Percentiles rank a stretch among this genome's conserved stretches.
Conservation (phyloP, 2,888 invertebrate species). For the Sphinx pinastri region DNA sequence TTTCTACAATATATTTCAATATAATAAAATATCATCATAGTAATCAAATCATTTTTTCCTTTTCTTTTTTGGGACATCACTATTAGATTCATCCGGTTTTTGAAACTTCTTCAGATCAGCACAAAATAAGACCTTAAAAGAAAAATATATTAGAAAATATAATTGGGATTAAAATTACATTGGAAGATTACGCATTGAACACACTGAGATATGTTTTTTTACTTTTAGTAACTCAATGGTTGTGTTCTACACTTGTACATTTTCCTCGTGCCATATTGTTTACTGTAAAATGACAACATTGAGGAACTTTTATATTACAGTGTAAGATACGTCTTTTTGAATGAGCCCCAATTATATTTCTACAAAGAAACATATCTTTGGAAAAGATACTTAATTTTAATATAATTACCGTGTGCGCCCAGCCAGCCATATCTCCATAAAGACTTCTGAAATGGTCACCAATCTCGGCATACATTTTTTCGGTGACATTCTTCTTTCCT, state of each 20-base stretch:
- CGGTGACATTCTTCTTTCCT: constrained; percentile 90
- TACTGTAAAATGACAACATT: too few relatives aligned
- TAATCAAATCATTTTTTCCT: constrained; percentile 46
- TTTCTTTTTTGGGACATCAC: constrained; percentile 60
- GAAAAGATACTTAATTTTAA: not conserved
- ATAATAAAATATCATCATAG: not conserved
- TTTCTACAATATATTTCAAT: not conserved
- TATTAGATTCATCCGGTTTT: constrained; percentile 49
- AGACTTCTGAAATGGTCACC: constrained; percentile 90
- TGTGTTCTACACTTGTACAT: too few relatives aligned
- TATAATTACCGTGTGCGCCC: constrained; percentile 95
- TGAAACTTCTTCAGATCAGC: constrained; percentile 91
- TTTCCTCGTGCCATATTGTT: too few relatives aligned
- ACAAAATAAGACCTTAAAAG: constrained; percentile 89
- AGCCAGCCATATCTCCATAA: constrained; percentile 95
- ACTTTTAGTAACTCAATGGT: too few relatives aligned
- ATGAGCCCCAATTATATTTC: too few relatives aligned
- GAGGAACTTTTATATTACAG: too few relatives aligned
- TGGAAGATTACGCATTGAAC: too few relatives aligned
- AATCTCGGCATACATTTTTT: constrained; percentile 93
- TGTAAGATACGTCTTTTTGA: too few relatives aligned
- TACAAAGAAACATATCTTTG: too few relatives aligned
- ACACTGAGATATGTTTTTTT: too few relatives aligned
- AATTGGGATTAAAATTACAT: not conserved
- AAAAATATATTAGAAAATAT: constrained; percentile 26